A percentile compares a stretch with the other conserved stretches of the same genome.
Conservation (phyloP, 2,888 invertebrate genomes). For the Thecocarcelia acutangulata region DNA sequence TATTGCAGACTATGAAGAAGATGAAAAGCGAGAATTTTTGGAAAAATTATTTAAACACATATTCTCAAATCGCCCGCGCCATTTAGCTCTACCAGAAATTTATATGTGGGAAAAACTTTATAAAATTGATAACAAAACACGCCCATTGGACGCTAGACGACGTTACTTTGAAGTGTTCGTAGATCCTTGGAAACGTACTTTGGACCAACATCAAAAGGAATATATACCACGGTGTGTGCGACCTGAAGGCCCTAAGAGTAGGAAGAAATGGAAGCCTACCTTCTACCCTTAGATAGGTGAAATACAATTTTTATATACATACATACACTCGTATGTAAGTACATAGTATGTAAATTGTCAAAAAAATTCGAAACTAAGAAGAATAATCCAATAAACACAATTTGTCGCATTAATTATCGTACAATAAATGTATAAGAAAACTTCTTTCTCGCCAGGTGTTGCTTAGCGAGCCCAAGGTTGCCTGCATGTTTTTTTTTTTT, state of each 20-base stretch:
- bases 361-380: constrained; percentile 27
- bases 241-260: constrained; percentile 84
- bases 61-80: constrained; percentile 86
- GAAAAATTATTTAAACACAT: constrained; percentile 87
- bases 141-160: constrained; percentile 86
- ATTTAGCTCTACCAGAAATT: constrained; percentile 85
- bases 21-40: constrained; percentile 86
- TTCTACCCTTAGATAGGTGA: constrained; percentile 84
- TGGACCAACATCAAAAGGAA: constrained; percentile 85
- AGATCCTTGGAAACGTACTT: constrained; percentile 84
- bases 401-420: too few species aligned
- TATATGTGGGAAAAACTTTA: constrained; percentile 93
- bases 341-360: constrained; percentile 23
- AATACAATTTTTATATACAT: background rate
- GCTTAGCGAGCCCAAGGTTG: too few species aligned
- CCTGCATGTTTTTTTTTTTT: too few species aligned
- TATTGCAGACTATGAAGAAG: constrained; percentile 87
- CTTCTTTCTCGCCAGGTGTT: too few species aligned
- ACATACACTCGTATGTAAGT: too few species aligned
- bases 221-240: constrained; percentile 88
- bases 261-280: constrained; percentile 85
- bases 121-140: constrained; percentile 86
- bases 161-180: constrained; percentile 87
- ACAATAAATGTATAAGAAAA: too few species aligned
- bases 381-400: too few species aligned